phyloP scores from a whole-genome alignment of 2,113 vertebrate genomes.

The Chinchilla lanigera region DNA sequence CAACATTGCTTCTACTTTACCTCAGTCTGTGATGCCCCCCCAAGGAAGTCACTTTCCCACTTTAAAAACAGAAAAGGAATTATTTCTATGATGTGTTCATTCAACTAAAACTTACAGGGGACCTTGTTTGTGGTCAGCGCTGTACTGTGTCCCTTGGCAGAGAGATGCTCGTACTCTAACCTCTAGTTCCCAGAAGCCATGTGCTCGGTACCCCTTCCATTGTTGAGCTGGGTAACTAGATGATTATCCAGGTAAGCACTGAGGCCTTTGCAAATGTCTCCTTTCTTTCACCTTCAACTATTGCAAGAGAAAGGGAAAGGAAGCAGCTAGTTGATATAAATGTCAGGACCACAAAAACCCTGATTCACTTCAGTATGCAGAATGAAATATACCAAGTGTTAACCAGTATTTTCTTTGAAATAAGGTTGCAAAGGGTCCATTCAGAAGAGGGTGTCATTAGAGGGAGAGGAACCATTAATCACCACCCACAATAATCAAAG shows the following conservation, averaged over 20 bases:
- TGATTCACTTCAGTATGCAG: conserved; percentile 60
- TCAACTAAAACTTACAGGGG: neutral
- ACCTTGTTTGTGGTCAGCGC: neutral
- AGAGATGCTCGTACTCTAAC: neutral
- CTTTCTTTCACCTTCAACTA: conserved; percentile 56
- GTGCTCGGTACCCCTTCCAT: neutral
- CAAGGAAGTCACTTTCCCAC: neutral
- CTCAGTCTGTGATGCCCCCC: neutral
- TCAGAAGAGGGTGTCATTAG: conserved; percentile 42
- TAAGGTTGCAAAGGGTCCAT: conserved; percentile 68
- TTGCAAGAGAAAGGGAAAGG: neutral
- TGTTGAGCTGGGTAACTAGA: conserved; percentile 9
- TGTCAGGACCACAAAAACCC: neutral
- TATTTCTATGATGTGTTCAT: neutral
- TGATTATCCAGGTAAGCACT: conserved; percentile 54
- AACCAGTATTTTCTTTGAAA: conserved; percentile 78
- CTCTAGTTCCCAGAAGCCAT: neutral
- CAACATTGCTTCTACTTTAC: neutral
- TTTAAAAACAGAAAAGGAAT: neutral
- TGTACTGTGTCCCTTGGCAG: neutral
- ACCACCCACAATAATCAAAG: conserved; percentile 75
- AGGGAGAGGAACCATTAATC: conserved; percentile 80
- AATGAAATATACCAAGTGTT: conserved; percentile 67
- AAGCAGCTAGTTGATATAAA: conserved; percentile 61
- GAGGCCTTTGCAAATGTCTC: conserved; percentile 37